Evolutionary conservation across 1,140 invertebrate genomes (phyloP), one percentile per base, ranked within the genome.

Genomic region (Tetramorium simillimum): DNA sequence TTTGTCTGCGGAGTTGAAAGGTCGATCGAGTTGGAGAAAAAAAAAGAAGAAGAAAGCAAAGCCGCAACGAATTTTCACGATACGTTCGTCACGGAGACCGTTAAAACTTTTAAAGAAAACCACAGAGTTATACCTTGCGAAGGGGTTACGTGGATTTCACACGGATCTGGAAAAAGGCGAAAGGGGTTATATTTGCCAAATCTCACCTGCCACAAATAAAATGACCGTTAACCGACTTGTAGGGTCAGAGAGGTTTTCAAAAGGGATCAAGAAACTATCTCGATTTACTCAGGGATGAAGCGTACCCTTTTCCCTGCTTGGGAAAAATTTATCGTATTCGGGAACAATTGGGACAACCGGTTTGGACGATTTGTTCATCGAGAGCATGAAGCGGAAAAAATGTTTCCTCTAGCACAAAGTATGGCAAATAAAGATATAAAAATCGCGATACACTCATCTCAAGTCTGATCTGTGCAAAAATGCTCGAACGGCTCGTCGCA

Each of bases 121-220:
- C 21, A 7, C 12, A 33, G 33, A 85, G 53, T 16, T 21, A 46
- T 49, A 2, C 33, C 33, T 43, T 7, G 21, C 53, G 81, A 90
- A 90, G 86, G 86, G 89, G 88, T 85, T 87, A 80, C 33, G 33
- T 9, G 49, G 10, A 33, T 90, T 89, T 91, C 89, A 88, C 90
- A 91, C 89, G 90, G 87, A 86, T 86, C 62, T 60, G 86, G 86
- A 86, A 90, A 90, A 24, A 43, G n/a, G 7, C 12, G 72, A 90
- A 73, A 86, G 37, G 73, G 80, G 33, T 85, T 69, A 37, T n/a
- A 77, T 53, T 33, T 49, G 18, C 40, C 28, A 21, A 40, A 75
- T 73, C 70, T 85, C 82, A 90, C 88, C 88, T 91, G 89, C 78
- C 60, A 1, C 40, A 14, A n/a, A 16, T 37, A 72, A 75, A 58